A percentile compares a stretch with the other conserved stretches of the same genome.
Conservation (phyloP, 2,113 vertebrate genomes). For the Vicugna pacos region DNA sequence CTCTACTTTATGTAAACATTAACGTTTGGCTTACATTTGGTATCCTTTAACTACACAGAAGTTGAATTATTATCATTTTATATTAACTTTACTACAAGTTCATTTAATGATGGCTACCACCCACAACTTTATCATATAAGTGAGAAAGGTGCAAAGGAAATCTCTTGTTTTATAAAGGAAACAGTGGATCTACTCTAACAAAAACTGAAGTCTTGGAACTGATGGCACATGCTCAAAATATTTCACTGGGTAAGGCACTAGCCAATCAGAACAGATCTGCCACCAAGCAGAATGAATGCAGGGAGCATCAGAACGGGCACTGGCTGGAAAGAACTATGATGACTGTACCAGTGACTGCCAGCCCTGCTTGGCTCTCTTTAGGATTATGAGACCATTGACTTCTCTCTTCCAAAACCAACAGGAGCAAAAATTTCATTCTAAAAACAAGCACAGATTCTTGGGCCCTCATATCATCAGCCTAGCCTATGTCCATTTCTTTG, state of each 20-base stretch:
- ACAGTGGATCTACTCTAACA: neutral
- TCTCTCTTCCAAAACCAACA: neutral
- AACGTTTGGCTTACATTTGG: neutral
- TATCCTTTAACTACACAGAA: neutral
- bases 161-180: conserved; percentile 41
- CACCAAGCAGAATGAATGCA: neutral
- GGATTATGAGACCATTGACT: neutral
- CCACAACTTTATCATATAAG: neutral
- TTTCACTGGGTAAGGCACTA: neutral
- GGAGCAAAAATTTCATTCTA: neutral
- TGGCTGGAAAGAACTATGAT: neutral
- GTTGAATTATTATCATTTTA: neutral
- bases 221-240: neutral
- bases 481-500: neutral
- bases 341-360: neutral
- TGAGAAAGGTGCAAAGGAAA: conserved; percentile 33
- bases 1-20: neutral
- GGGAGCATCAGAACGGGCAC: neutral
- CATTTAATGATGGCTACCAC: neutral
- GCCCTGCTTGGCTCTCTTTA: neutral
- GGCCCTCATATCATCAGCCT: neutral
- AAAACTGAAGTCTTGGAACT: neutral
- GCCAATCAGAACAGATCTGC: neutral
- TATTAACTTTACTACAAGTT: neutral
- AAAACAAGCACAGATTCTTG: neutral